Evolutionary conservation across 2,888 invertebrate genomes (phyloP).

Genomic region (Boloria euphrosyne): DNA sequence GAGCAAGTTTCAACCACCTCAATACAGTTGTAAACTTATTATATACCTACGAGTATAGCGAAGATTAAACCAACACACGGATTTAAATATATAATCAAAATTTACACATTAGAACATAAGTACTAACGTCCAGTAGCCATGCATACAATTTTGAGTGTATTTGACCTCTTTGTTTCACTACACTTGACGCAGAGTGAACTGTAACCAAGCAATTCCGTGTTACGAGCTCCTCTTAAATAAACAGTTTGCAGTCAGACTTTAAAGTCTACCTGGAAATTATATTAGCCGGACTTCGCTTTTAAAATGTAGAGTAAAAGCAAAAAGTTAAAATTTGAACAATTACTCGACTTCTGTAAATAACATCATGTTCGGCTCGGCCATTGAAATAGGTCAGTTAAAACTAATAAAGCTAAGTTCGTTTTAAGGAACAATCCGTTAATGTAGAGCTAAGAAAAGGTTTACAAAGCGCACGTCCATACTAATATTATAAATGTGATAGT

Average conservation of each 20-base stretch:
- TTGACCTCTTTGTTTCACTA: slow-evolving; percentile 33
- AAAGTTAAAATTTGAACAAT: no score
- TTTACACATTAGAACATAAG: not conserved
- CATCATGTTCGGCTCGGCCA: no score
- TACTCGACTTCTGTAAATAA: no score
- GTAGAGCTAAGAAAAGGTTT: no score
- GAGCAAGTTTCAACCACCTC: no score
- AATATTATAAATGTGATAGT: no score
- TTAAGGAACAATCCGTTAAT: no score
- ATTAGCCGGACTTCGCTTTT: slow-evolving; percentile 16
- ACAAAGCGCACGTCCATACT: no score
- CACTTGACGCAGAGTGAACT: slow-evolving; percentile 34
- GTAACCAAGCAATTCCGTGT: slow-evolving; percentile 22
- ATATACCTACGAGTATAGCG: no score
- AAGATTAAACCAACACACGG: no score
- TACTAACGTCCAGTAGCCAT: not conserved
- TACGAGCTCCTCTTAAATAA: slow-evolving; percentile 19
- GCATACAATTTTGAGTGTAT: slow-evolving; percentile 11
- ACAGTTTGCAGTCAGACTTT: slow-evolving; percentile 1
- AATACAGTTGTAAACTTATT: not conserved
- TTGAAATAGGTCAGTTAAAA: no score
- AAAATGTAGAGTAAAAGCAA: slow-evolving; percentile 8
- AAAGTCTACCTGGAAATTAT: slow-evolving; percentile 22
- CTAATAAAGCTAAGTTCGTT: not conserved
- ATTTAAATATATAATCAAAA: no score